phyloP scores from a whole-genome alignment of 2,113 vertebrate species.

The Megaceryle maxima region DNA sequence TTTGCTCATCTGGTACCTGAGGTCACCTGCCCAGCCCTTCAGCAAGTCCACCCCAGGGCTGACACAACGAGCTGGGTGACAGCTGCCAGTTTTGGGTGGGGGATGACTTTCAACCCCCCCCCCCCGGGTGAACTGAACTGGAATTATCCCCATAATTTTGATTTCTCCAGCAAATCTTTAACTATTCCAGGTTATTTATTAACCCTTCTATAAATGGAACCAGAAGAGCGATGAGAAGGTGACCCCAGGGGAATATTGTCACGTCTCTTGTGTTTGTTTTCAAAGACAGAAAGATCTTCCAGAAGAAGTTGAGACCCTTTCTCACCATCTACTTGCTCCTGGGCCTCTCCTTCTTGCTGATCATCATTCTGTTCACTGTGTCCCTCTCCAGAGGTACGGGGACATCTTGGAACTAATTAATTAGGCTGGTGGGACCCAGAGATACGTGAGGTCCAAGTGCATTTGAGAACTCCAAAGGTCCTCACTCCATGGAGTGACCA shows the following conservation, averaged over 20 bases:
- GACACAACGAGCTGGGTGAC: accelerated
- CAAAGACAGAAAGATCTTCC: neutral
- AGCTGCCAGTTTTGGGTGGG: accelerated
- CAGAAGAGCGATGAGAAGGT: accelerated
- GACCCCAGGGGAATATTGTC: too few relatives aligned
- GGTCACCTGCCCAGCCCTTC: neutral
- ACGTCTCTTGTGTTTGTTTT: neutral
- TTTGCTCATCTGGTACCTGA: neutral
- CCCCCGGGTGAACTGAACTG: neutral
- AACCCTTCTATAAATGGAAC: neutral
- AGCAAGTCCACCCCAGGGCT: neutral
- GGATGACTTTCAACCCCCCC: neutral
- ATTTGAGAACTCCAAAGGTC: neutral
- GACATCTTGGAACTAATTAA: neutral
- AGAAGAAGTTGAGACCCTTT: neutral
- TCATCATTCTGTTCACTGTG: neutral
- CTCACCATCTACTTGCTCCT: neutral
- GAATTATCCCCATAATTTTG: too few relatives aligned
- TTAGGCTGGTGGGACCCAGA: neutral
- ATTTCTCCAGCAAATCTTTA: neutral
- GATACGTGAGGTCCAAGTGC: neutral
- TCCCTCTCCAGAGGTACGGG: neutral
- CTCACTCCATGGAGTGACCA: neutral
- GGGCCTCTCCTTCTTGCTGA: neutral
- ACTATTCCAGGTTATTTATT: neutral